These are phyloP conservation scores for Dreissena rostriformis DNA, from an alignment of 1,140 invertebrate genomes.

Conservation along the genomic window DNA sequence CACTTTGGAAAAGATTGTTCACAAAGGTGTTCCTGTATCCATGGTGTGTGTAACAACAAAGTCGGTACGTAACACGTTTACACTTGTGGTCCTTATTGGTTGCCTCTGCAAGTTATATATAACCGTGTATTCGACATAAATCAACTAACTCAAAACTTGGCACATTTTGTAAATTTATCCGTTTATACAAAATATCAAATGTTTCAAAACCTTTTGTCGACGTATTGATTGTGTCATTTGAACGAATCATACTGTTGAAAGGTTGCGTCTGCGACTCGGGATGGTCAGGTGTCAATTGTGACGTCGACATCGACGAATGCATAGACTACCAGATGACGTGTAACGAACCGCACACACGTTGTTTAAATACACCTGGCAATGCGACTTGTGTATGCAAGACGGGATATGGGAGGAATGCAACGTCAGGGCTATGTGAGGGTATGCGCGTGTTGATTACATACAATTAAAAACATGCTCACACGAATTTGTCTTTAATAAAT, in stretches of 20 bases:
- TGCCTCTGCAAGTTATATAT: neutral
- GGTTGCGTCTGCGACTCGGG: conserved; percentile 53
- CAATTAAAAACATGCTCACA: too few relatives aligned
- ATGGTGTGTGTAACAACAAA: conserved; percentile 1
- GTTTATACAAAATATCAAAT: too few relatives aligned
- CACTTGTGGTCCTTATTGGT: neutral
- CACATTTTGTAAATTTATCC: too few relatives aligned
- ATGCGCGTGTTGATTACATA: neutral
- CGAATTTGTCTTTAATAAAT: neutral
- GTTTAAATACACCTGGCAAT: conserved; percentile 1
- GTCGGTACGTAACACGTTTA: neutral
- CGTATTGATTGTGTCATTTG: too few relatives aligned
- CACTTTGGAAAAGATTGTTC: conserved; percentile 33
- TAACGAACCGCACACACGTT: neutral
- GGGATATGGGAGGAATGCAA: conserved; percentile 1
- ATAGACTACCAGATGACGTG: neutral
- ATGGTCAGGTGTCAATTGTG: conserved; percentile 47
- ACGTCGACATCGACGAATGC: conserved; percentile 27
- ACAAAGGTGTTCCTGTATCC: conserved; percentile 12
- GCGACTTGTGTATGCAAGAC: neutral
- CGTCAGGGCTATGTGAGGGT: neutral
- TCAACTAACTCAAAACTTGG: too few relatives aligned
- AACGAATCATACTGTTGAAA: neutral
- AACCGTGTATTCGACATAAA: neutral
- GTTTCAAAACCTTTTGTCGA: too few relatives aligned